A percentile compares a stretch with the other conserved stretches of the same genome.
Evolutionary conservation across 2,797 vertebrate genomes (phyloP).

Genomic region (Eidolon dupreanum): DNA sequence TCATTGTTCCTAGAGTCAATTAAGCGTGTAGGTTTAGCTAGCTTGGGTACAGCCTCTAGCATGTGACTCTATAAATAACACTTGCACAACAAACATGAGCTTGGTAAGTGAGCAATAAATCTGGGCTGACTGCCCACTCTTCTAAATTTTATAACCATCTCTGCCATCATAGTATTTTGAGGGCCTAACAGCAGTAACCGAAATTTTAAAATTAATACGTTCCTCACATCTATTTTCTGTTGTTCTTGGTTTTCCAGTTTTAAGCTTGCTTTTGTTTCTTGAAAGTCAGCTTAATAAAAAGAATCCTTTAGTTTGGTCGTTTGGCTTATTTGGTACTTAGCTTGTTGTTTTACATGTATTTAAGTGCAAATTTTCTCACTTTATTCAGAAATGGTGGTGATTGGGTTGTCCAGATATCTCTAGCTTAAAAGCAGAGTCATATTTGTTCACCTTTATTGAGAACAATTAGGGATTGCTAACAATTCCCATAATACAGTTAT

Average conservation of each 20-base stretch:
- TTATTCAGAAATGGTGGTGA: background rate
- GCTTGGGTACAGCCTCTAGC: constrained; percentile 85
- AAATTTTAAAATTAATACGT: constrained; percentile 46
- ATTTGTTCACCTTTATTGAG: constrained; percentile 1
- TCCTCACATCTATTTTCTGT: constrained; percentile 20
- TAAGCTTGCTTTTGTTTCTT: constrained; percentile 36
- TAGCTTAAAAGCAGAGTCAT: background rate
- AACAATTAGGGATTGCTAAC: background rate
- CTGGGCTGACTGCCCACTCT: constrained; percentile 84
- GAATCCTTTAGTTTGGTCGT: background rate
- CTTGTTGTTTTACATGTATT: background rate
- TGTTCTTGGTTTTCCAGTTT: constrained; percentile 30
- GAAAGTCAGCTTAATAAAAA: constrained; percentile 49
- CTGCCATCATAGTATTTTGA: constrained; percentile 61
- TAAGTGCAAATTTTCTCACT: background rate
- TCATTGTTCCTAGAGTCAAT: constrained; percentile 85
- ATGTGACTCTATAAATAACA: constrained; percentile 93
- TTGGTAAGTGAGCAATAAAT: constrained; percentile 91
- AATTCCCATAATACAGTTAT: background rate
- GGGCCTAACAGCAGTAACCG: constrained; percentile 38
- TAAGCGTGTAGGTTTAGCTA: constrained; percentile 87
- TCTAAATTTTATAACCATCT: constrained; percentile 56
- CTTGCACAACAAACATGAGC: constrained; percentile 88
- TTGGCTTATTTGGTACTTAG: background rate
- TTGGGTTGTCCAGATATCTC: background rate